Evolutionary conservation across 1,140 invertebrate genomes (phyloP).

Genomic region (Trichogramma pretiosum): DNA sequence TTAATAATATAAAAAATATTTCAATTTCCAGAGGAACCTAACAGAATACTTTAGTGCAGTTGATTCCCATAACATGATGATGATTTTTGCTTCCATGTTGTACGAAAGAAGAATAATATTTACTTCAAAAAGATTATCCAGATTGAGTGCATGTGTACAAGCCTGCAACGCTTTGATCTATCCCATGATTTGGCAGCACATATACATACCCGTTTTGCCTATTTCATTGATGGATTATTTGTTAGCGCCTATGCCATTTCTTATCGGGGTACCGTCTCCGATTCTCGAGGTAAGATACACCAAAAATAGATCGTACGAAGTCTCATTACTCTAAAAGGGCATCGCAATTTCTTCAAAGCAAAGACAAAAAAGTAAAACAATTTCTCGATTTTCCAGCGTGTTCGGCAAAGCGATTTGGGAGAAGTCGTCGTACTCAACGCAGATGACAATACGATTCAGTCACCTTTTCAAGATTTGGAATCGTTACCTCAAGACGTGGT

Average conservation of each 20-base stretch:
- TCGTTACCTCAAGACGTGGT: constrained; percentile 75
- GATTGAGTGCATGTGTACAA: constrained; percentile 86
- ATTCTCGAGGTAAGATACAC: constrained; percentile 71
- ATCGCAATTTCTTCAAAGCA: no score
- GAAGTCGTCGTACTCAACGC: constrained; percentile 88
- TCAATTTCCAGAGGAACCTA: constrained; percentile 70
- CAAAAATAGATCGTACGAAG: no score
- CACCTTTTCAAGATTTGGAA: constrained; percentile 82
- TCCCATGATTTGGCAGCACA: constrained; percentile 97
- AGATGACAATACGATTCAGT: constrained; percentile 74
- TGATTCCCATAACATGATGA: constrained; percentile 85
- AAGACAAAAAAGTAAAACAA: no score
- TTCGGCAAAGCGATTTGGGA: constrained; percentile 68
- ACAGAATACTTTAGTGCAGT: constrained; percentile 94
- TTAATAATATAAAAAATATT: constrained; percentile 10
- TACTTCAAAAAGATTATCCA: constrained; percentile 74
- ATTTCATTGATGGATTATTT: constrained; percentile 82
- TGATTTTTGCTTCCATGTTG: constrained; percentile 87
- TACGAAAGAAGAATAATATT: constrained; percentile 87
- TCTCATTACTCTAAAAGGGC: no score
- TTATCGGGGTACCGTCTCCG: constrained; percentile 81
- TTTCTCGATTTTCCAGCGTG: constrained; percentile 56
- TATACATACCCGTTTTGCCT: constrained; percentile 91
- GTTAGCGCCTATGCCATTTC: constrained; percentile 87
- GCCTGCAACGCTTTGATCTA: constrained; percentile 88